These are phyloP conservation scores for Dicerorhinus sumatrensis DNA, from an alignment of 2,113 vertebrate species.

Conservation along the genomic window DNA sequence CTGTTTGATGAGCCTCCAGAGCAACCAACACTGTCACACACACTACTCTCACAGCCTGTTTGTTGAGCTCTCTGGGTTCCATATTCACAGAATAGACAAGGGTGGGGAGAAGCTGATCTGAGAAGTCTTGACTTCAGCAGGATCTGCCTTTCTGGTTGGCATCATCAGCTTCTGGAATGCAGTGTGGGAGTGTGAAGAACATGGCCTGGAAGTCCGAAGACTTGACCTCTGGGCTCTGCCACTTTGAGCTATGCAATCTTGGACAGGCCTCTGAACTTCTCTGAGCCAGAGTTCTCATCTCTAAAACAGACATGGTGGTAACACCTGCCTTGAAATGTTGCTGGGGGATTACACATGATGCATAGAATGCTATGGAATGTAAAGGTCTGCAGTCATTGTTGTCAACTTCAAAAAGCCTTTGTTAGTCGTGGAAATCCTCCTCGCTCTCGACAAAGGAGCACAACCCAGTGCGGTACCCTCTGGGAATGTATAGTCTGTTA, in stretches of 20 bases:
- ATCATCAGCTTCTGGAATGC: background rate
- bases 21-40: too few relatives aligned
- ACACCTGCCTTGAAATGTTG: background rate
- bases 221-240: background rate
- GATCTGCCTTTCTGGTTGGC: background rate
- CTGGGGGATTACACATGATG: background rate
- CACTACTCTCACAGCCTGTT: background rate
- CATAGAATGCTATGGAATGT: background rate
- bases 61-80: background rate
- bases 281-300: constrained; percentile 6
- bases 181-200: background rate
- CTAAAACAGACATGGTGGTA: background rate
- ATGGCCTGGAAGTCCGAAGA: background rate
- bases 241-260: background rate
- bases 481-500: background rate
- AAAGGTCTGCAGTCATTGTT: background rate
- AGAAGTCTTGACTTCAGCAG: background rate
- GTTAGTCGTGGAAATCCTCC: background rate
- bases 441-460: background rate
- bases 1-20: background rate
- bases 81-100: background rate
- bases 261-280: background rate
- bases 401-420: background rate
- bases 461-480: background rate
- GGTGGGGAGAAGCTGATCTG: background rate